Conservation (phyloP, 2,797 vertebrate species). For the Serranus cabrilla region DNA sequence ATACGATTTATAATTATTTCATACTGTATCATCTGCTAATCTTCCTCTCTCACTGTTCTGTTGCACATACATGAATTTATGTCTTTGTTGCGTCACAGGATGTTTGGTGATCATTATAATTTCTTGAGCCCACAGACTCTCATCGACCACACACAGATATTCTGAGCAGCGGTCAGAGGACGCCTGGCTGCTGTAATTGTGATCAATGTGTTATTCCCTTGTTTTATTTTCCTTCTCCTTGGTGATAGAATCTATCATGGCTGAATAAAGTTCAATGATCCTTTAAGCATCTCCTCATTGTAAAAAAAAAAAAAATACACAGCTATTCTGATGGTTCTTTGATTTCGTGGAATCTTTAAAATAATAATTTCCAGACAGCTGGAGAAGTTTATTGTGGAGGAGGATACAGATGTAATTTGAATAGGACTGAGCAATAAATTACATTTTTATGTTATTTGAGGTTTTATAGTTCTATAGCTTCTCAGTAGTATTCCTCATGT, state of each 20-base stretch:
- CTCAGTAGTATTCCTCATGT: too few relatives aligned
- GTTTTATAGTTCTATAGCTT: too few relatives aligned
- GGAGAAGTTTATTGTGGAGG: background rate
- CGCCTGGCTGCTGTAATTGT: conserved; percentile 10
- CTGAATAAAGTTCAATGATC: conserved; percentile 3
- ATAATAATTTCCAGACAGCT: conserved; percentile 8
- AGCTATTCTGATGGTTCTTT: conserved; percentile 1
- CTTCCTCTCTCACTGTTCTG: background rate
- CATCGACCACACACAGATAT: conserved; percentile 19
- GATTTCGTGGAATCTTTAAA: conserved; percentile 15
- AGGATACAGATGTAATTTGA: background rate
- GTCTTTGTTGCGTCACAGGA: conserved; percentile 1
- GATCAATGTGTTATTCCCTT: conserved; percentile 15
- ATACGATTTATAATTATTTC: background rate
- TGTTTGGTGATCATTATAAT: background rate
- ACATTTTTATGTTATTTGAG: background rate
- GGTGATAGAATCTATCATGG: conserved; percentile 10
- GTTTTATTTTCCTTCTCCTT: conserved; percentile 24
- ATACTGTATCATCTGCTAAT: background rate
- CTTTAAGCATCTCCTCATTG: background rate
- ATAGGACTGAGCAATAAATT: background rate
- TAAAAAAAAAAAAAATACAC: conserved; percentile 24
- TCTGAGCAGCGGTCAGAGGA: background rate
- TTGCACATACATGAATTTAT: background rate
- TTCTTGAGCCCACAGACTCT: background rate